Percentiles rank a stretch among this genome's conserved stretches.
phyloP scores from a whole-genome alignment of 92 coral and sea anemone species.

The Heteractis magnifica region DNA sequence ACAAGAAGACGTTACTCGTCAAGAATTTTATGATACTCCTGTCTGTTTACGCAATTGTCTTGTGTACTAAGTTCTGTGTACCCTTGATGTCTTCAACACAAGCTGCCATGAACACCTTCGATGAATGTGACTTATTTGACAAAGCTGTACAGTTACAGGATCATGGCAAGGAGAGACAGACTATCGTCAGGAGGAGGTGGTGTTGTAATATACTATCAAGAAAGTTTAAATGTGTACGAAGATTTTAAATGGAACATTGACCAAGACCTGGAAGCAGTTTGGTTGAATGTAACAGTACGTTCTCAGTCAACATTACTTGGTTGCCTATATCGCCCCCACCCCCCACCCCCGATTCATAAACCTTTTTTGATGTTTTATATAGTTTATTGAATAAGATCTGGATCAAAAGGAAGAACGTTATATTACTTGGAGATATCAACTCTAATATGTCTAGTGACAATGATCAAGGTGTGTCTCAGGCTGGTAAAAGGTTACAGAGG shows the following conservation, averaged over 20 bases:
- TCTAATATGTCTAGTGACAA: constrained; percentile 1
- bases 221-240: background rate
- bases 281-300: constrained; percentile 25
- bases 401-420: constrained; percentile 31
- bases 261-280: constrained; percentile 28
- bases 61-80: too few relatives aligned
- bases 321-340: constrained; percentile 31
- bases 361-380: constrained; percentile 12
- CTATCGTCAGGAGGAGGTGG: background rate
- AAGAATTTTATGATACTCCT: too few relatives aligned
- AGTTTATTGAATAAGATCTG: constrained; percentile 12
- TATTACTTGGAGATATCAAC: constrained; percentile 12
- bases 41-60: too few relatives aligned
- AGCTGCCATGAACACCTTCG: too few relatives aligned
- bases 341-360: background rate
- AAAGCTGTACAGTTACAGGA: too few relatives aligned
- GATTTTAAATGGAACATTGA: constrained; percentile 22
- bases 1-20: too few relatives aligned
- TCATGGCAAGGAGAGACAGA: constrained; percentile 34
- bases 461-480: too few relatives aligned
- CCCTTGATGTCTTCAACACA: too few relatives aligned
- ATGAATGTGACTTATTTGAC: too few relatives aligned
- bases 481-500: too few relatives aligned
- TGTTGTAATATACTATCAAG: constrained; percentile 2
- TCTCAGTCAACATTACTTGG: constrained; percentile 34